Evolutionary conservation across 2,113 vertebrate species (phyloP).

Genomic region (Toxotes jaculatrix): DNA sequence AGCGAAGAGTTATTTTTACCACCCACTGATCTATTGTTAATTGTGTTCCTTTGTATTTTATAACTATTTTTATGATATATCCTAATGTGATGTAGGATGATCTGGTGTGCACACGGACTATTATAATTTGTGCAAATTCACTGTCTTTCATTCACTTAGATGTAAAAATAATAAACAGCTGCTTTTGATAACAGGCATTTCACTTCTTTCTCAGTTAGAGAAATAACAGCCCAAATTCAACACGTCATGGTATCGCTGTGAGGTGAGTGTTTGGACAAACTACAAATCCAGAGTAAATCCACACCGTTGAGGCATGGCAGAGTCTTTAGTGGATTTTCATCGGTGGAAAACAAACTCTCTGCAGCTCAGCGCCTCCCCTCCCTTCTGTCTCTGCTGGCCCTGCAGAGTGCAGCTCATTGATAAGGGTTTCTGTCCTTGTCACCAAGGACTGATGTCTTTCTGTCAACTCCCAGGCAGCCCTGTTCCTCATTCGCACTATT

Average conservation of each 20-base stretch:
- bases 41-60: not conserved
- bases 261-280: conserved; percentile 48
- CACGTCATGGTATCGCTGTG: conserved; percentile 14
- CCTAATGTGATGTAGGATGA: too few relatives aligned
- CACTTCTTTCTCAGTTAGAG: conserved; percentile 3
- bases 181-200: too few relatives aligned
- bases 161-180: too few relatives aligned
- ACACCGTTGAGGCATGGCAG: conserved; percentile 36
- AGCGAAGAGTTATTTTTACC: too few relatives aligned
- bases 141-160: too few relatives aligned
- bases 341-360: conserved; percentile 58
- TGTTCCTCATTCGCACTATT: conserved; percentile 74
- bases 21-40: too few relatives aligned
- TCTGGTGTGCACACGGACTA: too few relatives aligned
- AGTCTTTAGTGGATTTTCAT: conserved; percentile 60
- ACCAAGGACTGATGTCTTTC: conserved; percentile 79
- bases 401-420: conserved; percentile 71
- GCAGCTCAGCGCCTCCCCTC: conserved; percentile 27
- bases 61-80: too few relatives aligned
- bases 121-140: too few relatives aligned
- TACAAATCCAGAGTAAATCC: conserved; percentile 53
- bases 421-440: conserved; percentile 81
- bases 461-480: conserved; percentile 76
- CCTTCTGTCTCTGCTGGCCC: conserved; percentile 42
- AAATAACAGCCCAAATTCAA: conserved; percentile 17